Conservation (phyloP, 2,888 invertebrate genomes). For the Eupithecia exiguata region DNA sequence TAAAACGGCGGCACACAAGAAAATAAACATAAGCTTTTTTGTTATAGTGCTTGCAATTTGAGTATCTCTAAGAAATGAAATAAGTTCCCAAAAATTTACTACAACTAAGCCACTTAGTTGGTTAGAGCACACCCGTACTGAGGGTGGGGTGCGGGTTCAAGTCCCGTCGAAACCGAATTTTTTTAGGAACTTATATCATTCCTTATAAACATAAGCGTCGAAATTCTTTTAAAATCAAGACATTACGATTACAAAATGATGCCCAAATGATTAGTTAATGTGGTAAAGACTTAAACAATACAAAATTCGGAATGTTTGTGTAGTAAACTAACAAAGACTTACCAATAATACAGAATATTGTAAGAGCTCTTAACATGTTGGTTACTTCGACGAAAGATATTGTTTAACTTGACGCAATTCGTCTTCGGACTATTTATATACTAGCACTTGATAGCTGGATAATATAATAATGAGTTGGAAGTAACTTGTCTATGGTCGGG, state of each 20-base stretch:
- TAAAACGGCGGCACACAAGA: background rate
- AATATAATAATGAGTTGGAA: background rate
- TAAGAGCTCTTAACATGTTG: conserved; percentile 1
- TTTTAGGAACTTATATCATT: too few species aligned
- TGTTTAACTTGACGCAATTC: background rate
- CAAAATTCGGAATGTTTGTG: background rate
- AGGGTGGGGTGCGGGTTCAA: too few species aligned
- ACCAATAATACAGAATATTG: background rate
- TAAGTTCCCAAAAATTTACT: too few species aligned
- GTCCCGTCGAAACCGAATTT: too few species aligned
- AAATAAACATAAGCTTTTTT: background rate
- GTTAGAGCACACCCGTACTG: too few species aligned
- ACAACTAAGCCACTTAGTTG: too few species aligned
- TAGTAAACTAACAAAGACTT: background rate
- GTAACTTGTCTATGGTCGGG: conserved; percentile 29
- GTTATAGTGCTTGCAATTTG: too few species aligned
- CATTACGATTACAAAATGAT: background rate
- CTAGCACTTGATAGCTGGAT: background rate
- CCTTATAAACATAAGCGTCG: background rate
- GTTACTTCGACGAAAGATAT: background rate
- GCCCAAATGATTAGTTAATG: background rate
- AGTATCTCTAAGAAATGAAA: too few species aligned
- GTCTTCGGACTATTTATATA: conserved; percentile 1
- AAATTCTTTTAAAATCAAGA: background rate
- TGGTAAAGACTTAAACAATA: background rate